phyloP scores from a whole-genome alignment of 1,140 invertebrate genomes.

The Tetraneura akinire region DNA sequence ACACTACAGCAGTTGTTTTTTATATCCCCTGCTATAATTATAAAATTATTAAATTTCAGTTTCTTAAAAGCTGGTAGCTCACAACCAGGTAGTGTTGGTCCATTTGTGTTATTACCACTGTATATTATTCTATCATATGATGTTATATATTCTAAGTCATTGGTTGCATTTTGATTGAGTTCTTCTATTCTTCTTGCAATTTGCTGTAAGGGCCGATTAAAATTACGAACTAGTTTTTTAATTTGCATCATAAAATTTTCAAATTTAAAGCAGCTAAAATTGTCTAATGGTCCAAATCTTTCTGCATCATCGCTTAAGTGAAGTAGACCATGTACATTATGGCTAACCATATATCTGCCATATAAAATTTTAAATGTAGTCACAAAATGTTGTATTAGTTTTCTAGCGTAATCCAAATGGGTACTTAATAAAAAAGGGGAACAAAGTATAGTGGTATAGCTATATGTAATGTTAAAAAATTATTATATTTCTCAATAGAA shows the following conservation, averaged over 20 bases:
- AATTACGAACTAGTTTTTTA: constrained; percentile 57
- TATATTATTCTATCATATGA: not conserved
- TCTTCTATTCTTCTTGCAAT: constrained; percentile 41
- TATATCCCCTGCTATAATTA: not conserved
- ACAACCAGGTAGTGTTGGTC: not conserved
- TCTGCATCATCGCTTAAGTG: constrained; percentile 60
- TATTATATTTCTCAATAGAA: not conserved
- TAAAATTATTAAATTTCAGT: not conserved
- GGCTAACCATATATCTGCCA: constrained; percentile 54
- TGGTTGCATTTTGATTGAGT: not conserved
- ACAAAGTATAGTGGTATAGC: constrained; percentile 57
- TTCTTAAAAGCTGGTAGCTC: not conserved
- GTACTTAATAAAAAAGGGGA: constrained; percentile 16
- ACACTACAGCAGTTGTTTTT: constrained; percentile 2
- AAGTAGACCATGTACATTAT: constrained; percentile 56
- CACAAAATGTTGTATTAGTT: constrained; percentile 54
- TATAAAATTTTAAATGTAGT: constrained; percentile 54
- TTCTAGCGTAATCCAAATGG: constrained; percentile 43
- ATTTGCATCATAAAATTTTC: constrained; percentile 60
- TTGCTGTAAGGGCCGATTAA: constrained; percentile 56
- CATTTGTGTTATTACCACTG: not conserved
- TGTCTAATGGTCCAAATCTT: constrained; percentile 59
- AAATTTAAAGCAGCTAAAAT: constrained; percentile 56
- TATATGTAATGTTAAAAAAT: constrained; percentile 59
- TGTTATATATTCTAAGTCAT: not conserved